Conservation (phyloP, 2,888 invertebrate species). For the Oscheius sp. region DNA sequence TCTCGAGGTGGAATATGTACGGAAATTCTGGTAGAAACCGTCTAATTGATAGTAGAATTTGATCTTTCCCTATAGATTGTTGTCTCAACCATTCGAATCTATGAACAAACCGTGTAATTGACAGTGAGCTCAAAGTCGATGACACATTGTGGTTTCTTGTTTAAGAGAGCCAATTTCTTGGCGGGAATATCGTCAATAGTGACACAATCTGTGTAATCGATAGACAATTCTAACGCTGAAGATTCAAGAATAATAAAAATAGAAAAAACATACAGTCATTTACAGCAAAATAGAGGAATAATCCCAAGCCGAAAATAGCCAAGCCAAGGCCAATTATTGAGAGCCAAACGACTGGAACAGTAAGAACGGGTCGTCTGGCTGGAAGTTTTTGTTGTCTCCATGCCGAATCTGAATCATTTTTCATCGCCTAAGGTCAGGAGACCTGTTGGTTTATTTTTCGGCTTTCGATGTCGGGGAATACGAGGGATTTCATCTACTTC, state of each 20-base stretch:
- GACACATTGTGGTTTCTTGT: conserved; percentile 38
- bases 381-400: conserved; percentile 58
- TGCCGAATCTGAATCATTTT: conserved; percentile 34
- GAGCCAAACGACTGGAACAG: conserved; percentile 42
- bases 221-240: conserved; percentile 50
- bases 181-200: conserved; percentile 30
- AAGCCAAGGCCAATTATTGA: conserved; percentile 36
- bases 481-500: conserved; percentile 14
- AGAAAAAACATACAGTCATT: conserved; percentile 34
- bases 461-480: neutral
- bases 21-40: conserved; percentile 97
- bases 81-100: neutral
- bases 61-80: conserved; percentile 76
- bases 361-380: conserved; percentile 50
- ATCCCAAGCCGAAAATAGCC: conserved; percentile 38
- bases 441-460: conserved; percentile 22
- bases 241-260: neutral
- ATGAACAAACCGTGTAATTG: no score
- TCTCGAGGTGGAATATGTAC: conserved; percentile 92
- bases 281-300: conserved; percentile 42
- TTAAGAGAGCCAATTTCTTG: neutral
- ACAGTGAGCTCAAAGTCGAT: no score
- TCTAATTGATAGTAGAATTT: conserved; percentile 96
- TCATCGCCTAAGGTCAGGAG: neutral
- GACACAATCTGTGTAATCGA: conserved; percentile 55